Evolutionary conservation across 2,797 vertebrate species (phyloP), one percentile per base, ranked within the genome.

Genomic region (Varecia variegata): DNA sequence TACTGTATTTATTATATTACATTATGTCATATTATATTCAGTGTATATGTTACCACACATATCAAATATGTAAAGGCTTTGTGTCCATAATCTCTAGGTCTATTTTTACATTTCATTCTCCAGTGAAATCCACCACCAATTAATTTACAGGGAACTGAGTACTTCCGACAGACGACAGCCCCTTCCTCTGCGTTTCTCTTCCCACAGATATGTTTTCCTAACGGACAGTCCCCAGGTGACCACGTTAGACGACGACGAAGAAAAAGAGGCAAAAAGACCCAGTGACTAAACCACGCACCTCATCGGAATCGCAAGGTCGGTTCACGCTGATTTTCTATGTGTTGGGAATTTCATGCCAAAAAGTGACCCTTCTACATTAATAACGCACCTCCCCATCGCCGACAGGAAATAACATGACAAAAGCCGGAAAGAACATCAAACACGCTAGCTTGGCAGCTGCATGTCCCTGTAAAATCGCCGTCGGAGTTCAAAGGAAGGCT

Each of bases 401-500:
- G 30, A 97, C 98, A 97, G 99, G 98, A 99, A 99, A 96, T 97
- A 95, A 92, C 97, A 97, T 98, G 97, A 99, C 99, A 99, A 99
- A 99, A 98, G 98, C 98, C 98, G 98, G 99, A 99, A 99, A 98
- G 98, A 93, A 99, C 98, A 98, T 99, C 98, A 99, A 99, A 99
- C 98, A 92, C 93, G 58, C 97, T 50, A 15, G 83, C 98, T 98
- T 98, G 98, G 98, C 98, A 98, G 98, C 97, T 97, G 85, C 98
- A 89, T 94, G 96, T 97, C 94, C 76, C 96, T 97, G 98, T 94
- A 97, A 96, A 98, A 97, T 97, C 97, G 97, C 98, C 98, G 98
- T 98, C 98, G 98, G 97, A 98, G 98, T 98, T 99, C 98, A 99
- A 98, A 99, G 98, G 98, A 98, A 98, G 98, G 97, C 98, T 85